Evolutionary conservation across 2,888 invertebrate genomes (phyloP).

Genomic region (Cryptus armator): DNA sequence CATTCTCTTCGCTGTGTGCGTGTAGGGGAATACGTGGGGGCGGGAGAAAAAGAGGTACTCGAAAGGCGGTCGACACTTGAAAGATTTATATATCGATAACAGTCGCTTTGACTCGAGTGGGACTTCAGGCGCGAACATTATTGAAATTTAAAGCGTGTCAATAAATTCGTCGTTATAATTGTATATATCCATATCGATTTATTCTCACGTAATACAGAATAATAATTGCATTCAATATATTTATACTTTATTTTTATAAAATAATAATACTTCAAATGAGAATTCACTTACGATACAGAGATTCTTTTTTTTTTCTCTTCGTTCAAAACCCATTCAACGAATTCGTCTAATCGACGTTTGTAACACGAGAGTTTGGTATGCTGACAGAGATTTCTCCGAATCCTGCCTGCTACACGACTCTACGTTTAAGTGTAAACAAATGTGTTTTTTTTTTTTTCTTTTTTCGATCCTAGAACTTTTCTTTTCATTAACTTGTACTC

Average conservation of each 20-base stretch:
- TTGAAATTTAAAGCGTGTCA: neutral
- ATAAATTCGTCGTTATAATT: neutral
- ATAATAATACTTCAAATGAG: conserved; percentile 63
- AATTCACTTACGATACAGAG: conserved; percentile 22
- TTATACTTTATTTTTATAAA: conserved; percentile 21
- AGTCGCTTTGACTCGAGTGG: neutral
- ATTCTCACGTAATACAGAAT: conserved; percentile 53
- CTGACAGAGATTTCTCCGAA: conserved; percentile 11
- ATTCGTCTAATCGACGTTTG: neutral
- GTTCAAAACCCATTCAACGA: neutral
- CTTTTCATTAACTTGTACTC: conserved; percentile 30
- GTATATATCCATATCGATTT: conserved; percentile 30
- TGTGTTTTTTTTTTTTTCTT: conserved; percentile 22
- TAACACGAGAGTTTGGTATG: neutral
- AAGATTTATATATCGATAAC: conserved; percentile 26
- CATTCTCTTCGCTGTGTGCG: conserved; percentile 20
- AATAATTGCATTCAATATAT: conserved; percentile 46
- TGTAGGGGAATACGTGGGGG: neutral
- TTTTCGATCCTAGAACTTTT: neutral
- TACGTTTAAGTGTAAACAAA: neutral
- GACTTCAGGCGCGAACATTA: neutral
- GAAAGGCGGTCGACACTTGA: conserved; percentile 35
- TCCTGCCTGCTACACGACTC: neutral
- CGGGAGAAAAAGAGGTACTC: neutral
- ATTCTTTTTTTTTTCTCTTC: neutral